Conservation (phyloP, 2,888 invertebrate species). For the Synergus japonicus region DNA sequence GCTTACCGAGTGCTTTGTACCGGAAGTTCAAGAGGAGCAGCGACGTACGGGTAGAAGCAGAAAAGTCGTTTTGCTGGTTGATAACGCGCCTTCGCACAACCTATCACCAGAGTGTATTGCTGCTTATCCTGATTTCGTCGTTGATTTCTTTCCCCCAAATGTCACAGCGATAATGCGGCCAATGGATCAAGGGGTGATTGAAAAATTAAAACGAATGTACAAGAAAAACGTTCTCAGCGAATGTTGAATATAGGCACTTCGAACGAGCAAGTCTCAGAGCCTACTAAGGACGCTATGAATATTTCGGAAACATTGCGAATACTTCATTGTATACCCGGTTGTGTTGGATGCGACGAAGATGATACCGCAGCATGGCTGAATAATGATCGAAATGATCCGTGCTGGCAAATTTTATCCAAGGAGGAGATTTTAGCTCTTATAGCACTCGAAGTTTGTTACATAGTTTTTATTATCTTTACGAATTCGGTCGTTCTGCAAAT, state of each 20-base stretch:
- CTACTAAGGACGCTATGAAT: conserved; percentile 33
- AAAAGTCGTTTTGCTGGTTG: too few relatives aligned
- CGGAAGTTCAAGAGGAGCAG: too few relatives aligned
- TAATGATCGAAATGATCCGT: conserved; percentile 38
- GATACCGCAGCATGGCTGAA: conserved; percentile 41
- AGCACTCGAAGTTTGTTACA: too few relatives aligned
- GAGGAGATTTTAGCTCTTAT: background rate
- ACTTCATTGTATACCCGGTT: too few relatives aligned
- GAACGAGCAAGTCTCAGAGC: background rate
- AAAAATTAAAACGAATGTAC: background rate
- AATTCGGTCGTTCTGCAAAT: too few relatives aligned
- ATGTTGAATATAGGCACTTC: too few relatives aligned
- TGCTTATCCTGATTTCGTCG: background rate
- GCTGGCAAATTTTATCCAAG: background rate
- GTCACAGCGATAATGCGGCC: background rate
- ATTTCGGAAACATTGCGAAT: conserved; percentile 26
- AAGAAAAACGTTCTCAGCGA: too few relatives aligned
- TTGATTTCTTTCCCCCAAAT: background rate
- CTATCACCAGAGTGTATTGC: too few relatives aligned
- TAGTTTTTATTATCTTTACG: too few relatives aligned
- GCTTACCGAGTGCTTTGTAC: background rate
- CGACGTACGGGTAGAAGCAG: too few relatives aligned
- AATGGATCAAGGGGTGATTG: too few relatives aligned
- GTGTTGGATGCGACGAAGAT: background rate
- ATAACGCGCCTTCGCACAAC: too few relatives aligned